Evolutionary conservation across 2,797 vertebrate species (phyloP).

Genomic region (Coregonus sp.): DNA sequence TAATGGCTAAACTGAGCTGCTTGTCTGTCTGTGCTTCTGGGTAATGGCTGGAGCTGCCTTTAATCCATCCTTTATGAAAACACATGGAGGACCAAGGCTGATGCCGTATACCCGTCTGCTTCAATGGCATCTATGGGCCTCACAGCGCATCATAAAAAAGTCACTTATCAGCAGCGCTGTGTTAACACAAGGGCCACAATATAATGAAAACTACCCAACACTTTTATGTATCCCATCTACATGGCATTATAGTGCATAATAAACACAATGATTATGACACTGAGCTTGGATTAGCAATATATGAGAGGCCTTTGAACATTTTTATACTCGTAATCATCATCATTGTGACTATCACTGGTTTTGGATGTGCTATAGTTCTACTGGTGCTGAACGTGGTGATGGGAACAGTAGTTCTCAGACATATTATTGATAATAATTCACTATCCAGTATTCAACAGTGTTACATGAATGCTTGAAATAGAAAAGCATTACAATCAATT

Average conservation of each 20-base stretch:
- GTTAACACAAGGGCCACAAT: constrained; percentile 12
- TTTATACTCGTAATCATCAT: neutral
- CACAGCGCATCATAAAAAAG: neutral
- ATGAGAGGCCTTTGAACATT: neutral
- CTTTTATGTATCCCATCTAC: neutral
- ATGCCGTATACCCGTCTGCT: constrained; percentile 1
- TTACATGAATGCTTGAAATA: constrained; percentile 70
- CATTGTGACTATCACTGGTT: neutral
- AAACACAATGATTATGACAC: neutral
- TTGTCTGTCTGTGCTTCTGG: neutral
- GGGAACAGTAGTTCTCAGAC: constrained; percentile 34
- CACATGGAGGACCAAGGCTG: neutral
- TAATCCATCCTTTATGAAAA: constrained; percentile 7
- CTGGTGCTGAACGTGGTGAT: neutral
- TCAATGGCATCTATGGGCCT: constrained; percentile 5
- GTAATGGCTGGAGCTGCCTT: constrained; percentile 6
- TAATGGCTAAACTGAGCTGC: neutral
- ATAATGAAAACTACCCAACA: neutral
- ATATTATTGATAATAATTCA: neutral
- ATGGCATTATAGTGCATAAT: neutral
- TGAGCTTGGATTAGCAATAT: neutral
- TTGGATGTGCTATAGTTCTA: neutral
- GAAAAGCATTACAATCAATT: constrained; percentile 48
- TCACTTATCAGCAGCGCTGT: constrained; percentile 8
- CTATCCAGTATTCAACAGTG: neutral